These are phyloP conservation scores for Nettapus auritus DNA, from an alignment of 2,113 vertebrate species.

Conservation along the genomic window DNA sequence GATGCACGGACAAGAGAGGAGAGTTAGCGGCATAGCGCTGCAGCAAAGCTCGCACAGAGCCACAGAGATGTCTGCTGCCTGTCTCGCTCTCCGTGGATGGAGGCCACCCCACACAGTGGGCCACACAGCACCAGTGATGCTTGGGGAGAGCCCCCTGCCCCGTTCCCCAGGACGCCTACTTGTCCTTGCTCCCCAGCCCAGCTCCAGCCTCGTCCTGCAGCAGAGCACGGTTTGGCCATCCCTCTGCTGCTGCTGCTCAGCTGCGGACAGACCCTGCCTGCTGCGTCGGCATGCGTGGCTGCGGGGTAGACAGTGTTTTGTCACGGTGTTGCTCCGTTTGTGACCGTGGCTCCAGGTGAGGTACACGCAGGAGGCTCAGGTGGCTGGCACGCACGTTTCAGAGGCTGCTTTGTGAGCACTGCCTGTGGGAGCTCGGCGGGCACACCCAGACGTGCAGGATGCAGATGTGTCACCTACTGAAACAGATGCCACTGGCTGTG, in stretches of 20 bases:
- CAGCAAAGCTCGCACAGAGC: not conserved
- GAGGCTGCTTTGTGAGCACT: not conserved
- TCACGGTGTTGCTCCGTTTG: not conserved
- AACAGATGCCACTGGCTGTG: accelerated
- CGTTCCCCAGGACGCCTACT: not conserved
- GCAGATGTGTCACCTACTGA: not conserved
- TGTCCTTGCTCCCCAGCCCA: not conserved
- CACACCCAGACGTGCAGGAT: not conserved
- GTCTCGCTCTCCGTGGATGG: not conserved
- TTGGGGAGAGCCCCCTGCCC: not conserved
- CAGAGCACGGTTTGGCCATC: not conserved
- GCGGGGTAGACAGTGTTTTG: accelerated
- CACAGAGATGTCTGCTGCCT: not conserved
- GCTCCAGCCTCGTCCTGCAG: not conserved
- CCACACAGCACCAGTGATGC: not conserved
- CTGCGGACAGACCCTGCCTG: not conserved
- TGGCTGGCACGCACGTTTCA: not conserved
- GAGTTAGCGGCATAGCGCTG: accelerated
- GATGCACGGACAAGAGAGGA: not conserved
- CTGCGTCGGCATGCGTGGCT: accelerated
- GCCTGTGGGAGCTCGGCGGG: not conserved
- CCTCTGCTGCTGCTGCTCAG: not conserved
- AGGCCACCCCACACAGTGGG: not conserved
- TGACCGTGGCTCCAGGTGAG: accelerated
- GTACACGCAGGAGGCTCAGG: accelerated